Evolutionary conservation across 1,140 invertebrate genomes (phyloP).

Genomic region (Lysiphlebus fabarum): DNA sequence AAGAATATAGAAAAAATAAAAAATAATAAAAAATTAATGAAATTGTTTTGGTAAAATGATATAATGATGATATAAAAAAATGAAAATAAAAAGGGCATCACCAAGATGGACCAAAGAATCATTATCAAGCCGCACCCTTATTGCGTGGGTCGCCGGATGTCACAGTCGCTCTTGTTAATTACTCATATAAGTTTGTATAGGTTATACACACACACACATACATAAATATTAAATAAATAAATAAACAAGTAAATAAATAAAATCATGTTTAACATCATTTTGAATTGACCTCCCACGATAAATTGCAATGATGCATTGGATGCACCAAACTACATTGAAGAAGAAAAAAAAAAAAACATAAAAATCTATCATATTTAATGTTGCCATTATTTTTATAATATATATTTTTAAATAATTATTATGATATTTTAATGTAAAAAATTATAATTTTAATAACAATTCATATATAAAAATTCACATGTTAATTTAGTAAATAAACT

Average conservation of each 20-base stretch:
- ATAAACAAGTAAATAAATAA: background rate
- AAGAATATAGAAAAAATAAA: background rate
- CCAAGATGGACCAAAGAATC: slow-evolving; percentile 6
- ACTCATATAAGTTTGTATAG: slow-evolving; percentile 31
- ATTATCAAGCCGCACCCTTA: slow-evolving; percentile 48
- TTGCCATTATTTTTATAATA: too few relatives aligned
- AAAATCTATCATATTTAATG: too few relatives aligned
- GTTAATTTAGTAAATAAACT: slow-evolving; percentile 58
- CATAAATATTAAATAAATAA: slow-evolving; percentile 16
- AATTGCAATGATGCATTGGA: too few relatives aligned
- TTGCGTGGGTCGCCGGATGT: slow-evolving; percentile 56
- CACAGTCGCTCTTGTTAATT: slow-evolving; percentile 57
- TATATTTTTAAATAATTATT: too few relatives aligned
- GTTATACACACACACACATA: slow-evolving; percentile 37
- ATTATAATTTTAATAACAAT: background rate
- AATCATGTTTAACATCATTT: background rate
- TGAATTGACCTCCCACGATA: background rate
- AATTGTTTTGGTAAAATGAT: slow-evolving; percentile 29
- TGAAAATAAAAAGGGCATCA: background rate
- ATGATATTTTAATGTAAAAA: too few relatives aligned
- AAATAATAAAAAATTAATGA: background rate
- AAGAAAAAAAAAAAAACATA: too few relatives aligned
- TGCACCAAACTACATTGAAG: too few relatives aligned
- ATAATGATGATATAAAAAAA: slow-evolving; percentile 31
- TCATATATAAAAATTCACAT: slow-evolving; percentile 28